These are phyloP conservation scores for Hydrotaea diabolus DNA, from an alignment of 2,888 invertebrate species.

Conservation along the genomic window DNA sequence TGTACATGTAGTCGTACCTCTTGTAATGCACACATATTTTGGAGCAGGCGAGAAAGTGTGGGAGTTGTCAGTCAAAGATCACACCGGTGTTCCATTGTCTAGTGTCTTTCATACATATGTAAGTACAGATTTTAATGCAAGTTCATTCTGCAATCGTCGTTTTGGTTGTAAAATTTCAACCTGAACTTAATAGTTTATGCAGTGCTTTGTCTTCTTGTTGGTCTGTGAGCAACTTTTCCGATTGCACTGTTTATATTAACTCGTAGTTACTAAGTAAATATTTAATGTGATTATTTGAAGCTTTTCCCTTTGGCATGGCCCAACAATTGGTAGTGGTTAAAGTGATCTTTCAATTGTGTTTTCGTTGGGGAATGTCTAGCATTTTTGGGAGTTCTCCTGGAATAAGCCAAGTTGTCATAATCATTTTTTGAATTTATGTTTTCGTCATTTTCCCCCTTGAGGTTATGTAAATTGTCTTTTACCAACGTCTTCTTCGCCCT, in stretches of 20 bases:
- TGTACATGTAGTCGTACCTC: not conserved
- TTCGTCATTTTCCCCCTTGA: not conserved
- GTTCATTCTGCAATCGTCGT: conserved; percentile 44
- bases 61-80: conserved; percentile 68
- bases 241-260: too few relatives aligned
- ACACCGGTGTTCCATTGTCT: conserved; percentile 50
- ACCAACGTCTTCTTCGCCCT: not conserved
- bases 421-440: too few relatives aligned
- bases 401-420: too few relatives aligned
- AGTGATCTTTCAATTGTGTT: too few relatives aligned
- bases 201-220: conserved; percentile 12
- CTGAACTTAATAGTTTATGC: conserved; percentile 61
- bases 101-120: conserved; percentile 23
- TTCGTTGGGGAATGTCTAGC: too few relatives aligned
- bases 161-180: conserved; percentile 53
- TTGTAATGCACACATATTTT: not conserved
- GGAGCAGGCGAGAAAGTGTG: conserved; percentile 76
- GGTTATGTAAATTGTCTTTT: conserved; percentile 23
- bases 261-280: too few relatives aligned
- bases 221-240: not conserved
- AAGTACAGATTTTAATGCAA: conserved; percentile 34
- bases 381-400: too few relatives aligned
- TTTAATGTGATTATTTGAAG: too few relatives aligned
- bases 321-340: too few relatives aligned
- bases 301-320: too few relatives aligned